Conservation (phyloP, 1,140 invertebrate genomes). For the Mactra quadrangularis region DNA sequence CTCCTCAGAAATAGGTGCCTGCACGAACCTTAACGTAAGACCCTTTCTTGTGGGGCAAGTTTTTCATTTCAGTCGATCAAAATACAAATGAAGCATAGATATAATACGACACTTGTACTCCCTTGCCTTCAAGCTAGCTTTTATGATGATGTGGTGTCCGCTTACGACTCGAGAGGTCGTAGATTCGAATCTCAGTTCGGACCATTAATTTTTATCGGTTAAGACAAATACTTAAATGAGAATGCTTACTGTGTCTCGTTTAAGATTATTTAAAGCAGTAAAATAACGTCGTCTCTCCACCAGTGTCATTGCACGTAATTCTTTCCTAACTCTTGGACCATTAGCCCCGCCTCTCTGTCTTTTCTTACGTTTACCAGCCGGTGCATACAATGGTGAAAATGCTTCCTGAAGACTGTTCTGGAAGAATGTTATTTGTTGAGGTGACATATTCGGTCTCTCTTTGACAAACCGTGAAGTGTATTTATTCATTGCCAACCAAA, state of each 20-base stretch:
- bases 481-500: slow-evolving; percentile 30
- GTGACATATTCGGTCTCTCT: not conserved
- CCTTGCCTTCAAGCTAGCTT: too few relatives aligned
- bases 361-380: not conserved
- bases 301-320: slow-evolving; percentile 20
- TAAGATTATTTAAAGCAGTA: slow-evolving; percentile 23
- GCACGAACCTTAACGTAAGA: not conserved
- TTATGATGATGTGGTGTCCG: too few relatives aligned
- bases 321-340: slow-evolving; percentile 2
- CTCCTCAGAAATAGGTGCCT: not conserved
- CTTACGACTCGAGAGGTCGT: too few relatives aligned
- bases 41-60: not conserved
- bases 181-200: too few relatives aligned
- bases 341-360: slow-evolving; percentile 15
- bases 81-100: too few relatives aligned
- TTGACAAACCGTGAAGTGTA: slow-evolving; percentile 18
- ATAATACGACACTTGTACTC: too few relatives aligned
- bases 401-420: not conserved
- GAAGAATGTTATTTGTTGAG: slow-evolving; percentile 7
- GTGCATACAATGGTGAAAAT: not conserved
- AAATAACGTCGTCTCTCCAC: slow-evolving; percentile 12
- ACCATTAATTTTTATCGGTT: too few relatives aligned
- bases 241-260: slow-evolving; percentile 30
- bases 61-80: too few relatives aligned
- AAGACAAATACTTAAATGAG: too few relatives aligned